Base-by-base conservation (phyloP, 2,113 vertebrate species). In the Synodontis membranacea region DNA sequence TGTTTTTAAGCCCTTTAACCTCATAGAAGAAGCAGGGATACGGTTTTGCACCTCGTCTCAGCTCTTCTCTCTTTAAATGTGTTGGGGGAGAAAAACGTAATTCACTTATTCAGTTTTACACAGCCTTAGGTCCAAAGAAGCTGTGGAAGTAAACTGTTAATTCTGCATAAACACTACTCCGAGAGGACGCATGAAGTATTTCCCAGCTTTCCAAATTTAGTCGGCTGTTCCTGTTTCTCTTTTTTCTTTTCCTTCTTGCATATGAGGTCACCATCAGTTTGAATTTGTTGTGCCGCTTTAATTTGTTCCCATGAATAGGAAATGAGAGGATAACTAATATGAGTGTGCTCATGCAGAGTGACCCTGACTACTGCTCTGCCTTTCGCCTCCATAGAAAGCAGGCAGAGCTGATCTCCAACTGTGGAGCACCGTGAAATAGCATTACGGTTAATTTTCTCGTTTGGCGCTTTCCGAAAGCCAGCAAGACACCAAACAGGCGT, bases 371-470 rank as follows among this genome's bases (percentile, higher is more conserved):
- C 75, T 84, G 78, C 79, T 85, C 82, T 72, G 72, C 80, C 75
- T 88, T 83, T 58, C 21, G 62, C 85, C 86, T 82, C 86, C 80
- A 79, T 52, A 83, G 19, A 84, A 74, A 79, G 64, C 86, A 86
- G 37, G 60, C 80, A 88, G 86, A 44, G 84, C 62, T 89, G 84
- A 87, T 88, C 88, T 89, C 90, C 88, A 83, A 78, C 86, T 79
- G 86, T 80, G 89, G 68, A 87, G 81, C 74, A 82, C 86, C 82
- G 66, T 86, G 86, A 89, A 90, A 88, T 87, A 86, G 86, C 81
- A 87, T 90, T 88, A 88, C 74, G 78, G 72, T 84, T 90, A 84
- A 91, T 90, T 87, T 90, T 91, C 86, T 84, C 83, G 46, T 86
- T 86, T 89, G 82, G 83, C 37, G 81, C 84, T 86, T 81, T 83